Evolutionary conservation across 2,113 vertebrate species (phyloP), one percentile per base, ranked within the genome.

Genomic region (Beaufortia kweichowensis): DNA sequence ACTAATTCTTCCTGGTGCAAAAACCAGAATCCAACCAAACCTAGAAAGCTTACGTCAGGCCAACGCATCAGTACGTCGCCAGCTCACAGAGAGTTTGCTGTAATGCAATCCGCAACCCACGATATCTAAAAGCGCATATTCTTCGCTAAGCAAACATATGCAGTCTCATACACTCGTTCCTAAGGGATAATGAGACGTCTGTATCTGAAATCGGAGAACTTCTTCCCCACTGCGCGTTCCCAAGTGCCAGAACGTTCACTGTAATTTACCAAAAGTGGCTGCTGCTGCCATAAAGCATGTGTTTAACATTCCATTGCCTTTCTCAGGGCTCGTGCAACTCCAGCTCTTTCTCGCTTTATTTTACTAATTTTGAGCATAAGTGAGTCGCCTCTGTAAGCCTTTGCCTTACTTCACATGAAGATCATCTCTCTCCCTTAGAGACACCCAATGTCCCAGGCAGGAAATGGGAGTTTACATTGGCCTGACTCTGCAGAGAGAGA

Each of bases 261-360:
- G 88, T 92, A 92, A 92, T 92, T 92, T 92, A 91, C 90, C 89
- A 90, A 92, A 91, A 91, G 90, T 88, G 88, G 88, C 90, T 91
- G 87, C 90, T 91, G 89, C 91, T 91, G 86, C 89, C 88, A 90
- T 91, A 90, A 91, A 90, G 87, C 88, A 88, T 90, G 89, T 91
- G 91, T 92, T 91, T 91, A 92, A 92, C 90, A 92, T 91, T 92
- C 90, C 89, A 88, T 71, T 62, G 56, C 69, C 76, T 64, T 60
- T 70, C 66, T 75, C 63, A 68, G 11, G 55, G 33, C 53, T 77
- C 43, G 46, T 78, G 33, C 43, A 26, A 70, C 81, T 84, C 86
- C 81, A 10, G 35, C 84, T 86, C 84, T 85, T 79, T 69, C 82
- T 69, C 77, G 82, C 79, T 79, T 78, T 66, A 69, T 12, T 26